Base-by-base conservation (phyloP, 2,888 invertebrate genomes). In the Luffia ferchaultella region DNA sequence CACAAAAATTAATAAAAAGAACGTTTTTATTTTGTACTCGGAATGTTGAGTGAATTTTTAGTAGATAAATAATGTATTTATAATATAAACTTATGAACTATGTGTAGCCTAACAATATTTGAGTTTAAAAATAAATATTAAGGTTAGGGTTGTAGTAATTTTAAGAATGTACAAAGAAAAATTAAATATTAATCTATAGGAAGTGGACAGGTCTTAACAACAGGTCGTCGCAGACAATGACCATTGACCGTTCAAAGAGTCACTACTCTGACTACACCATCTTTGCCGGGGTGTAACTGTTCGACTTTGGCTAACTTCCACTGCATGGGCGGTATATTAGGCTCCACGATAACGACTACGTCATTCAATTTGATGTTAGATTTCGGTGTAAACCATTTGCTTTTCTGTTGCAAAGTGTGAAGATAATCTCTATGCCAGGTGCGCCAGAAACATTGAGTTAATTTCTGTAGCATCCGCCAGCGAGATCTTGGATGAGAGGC, bases 381-480 rank as follows among this genome's bases (percentile, higher is more conserved):
- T 30, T 3, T 30, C 15, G 46, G 20, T 2, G 12, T 42, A 15
- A 46, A 45, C 58, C 58, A 58, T 42, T 55, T 55, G 18, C 48
- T 47, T 42, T 55, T 51, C n/a, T 54, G 53, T 49, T 58, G 57
- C 17, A 59, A 45, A 15, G 53, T 55, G 30, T 59, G 57, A 19
- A 59, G 20, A 45, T 57, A 58, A 15, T 58, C 56, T 16, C 44
- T 30, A 15, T 42, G 47, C 57, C 57, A 58, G 12, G 52, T 40
- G n/a, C 49, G 47, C 58, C 58, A 58, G 44, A 59, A 56, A 16
- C 51, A 50, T 44, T 54, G 55, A 19, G 48, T 45, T 1, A 53
- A 42, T 43, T 50, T 46, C 46, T 53, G 53, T 15, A 50, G 17
- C 30, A 18, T 20, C 44, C 49, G 50, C 20, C 44, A 53, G 1